Conservation (phyloP, 1,140 invertebrate species). For the Cydia strobilella region DNA sequence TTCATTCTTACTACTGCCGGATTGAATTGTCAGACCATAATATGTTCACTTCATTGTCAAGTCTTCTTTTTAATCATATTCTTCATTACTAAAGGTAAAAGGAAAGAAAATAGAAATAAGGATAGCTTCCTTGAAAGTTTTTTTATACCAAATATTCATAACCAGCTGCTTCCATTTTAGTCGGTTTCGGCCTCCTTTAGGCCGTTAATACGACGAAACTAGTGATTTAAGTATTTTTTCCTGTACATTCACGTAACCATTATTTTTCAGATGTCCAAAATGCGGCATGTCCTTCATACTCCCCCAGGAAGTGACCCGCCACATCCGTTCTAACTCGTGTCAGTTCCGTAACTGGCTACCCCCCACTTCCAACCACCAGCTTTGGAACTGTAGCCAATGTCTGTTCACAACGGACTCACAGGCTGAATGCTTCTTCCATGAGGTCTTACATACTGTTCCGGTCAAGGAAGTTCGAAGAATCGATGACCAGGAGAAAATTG, state of each 20-base stretch:
- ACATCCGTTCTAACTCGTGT: slow-evolving; percentile 82
- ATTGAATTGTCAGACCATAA: too few species aligned
- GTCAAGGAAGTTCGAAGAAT: slow-evolving; percentile 53
- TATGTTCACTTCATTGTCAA: too few species aligned
- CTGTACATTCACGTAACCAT: background rate
- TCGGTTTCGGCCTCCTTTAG: too few species aligned
- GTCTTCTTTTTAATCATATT: too few species aligned
- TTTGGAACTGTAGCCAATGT: slow-evolving; percentile 78
- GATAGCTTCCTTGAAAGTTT: too few species aligned
- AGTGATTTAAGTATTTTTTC: too few species aligned
- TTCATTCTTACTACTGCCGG: too few species aligned
- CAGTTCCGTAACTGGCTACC: slow-evolving; percentile 55
- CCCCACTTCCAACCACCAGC: slow-evolving; percentile 43
- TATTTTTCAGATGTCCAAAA: slow-evolving; percentile 81
- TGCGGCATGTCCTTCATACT: slow-evolving; percentile 86
- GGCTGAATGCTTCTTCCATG: slow-evolving; percentile 85
- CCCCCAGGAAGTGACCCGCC: slow-evolving; percentile 86
- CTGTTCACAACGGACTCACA: slow-evolving; percentile 72
- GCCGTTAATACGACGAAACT: too few species aligned
- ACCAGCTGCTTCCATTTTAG: too few species aligned
- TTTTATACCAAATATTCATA: too few species aligned
- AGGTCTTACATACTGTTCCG: slow-evolving; percentile 81
- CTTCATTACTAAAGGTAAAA: too few species aligned
- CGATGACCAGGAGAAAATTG: slow-evolving; percentile 56
- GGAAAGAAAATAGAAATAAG: too few species aligned